Base-by-base conservation (phyloP, 2,797 vertebrate genomes). In the Labeo calbasu region DNA sequence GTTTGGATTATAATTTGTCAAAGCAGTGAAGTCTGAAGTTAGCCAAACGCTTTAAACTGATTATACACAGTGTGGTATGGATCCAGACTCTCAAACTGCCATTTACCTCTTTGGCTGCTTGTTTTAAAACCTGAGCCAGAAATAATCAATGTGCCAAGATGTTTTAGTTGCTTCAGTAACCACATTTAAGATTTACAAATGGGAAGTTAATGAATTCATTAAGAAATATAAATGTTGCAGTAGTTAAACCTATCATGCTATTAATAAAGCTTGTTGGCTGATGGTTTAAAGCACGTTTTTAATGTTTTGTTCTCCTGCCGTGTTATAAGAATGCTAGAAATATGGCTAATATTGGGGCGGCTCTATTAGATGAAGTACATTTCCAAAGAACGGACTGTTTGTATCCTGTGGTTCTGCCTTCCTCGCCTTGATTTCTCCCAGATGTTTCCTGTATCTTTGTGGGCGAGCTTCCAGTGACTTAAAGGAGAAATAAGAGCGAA, bases 361-460 rank as follows among this genome's bases (percentile, higher is more conserved):
- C 46, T 88, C 70, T 69, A 50, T 88, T 79, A 73, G 66, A 73
- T 83, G 88, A 80, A 87, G 87, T 90, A 89, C 87, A 85, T 65
- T 90, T 91, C 81, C 70, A 84, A 23, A 77, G 88, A 83, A 85
- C 90, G 88, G 66, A 57, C 88, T 91, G 92, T 90, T 92, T 91
- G 91, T 93, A 90, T 94, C 93, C 90, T 93, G 93, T 89, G 93
- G 93, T 95, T 87, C 85, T 90, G 89, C 90, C 91, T 91, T 92
- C 83, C 82, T 79, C 85, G 15, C 40, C 87, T 88, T 94, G 92
- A 95, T 95, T 92, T 85, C 94, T 96, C 90, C 96, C 98, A 98
- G 97, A 97, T 98, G 97, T 97, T 97, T 98, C 96, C 96, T 97
- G 94, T 94, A 92, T 94, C 91, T 94, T 70, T 92, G 59, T 90